Evolutionary conservation across 2,888 invertebrate genomes (phyloP).

Genomic region (Nowickia ferox): DNA sequence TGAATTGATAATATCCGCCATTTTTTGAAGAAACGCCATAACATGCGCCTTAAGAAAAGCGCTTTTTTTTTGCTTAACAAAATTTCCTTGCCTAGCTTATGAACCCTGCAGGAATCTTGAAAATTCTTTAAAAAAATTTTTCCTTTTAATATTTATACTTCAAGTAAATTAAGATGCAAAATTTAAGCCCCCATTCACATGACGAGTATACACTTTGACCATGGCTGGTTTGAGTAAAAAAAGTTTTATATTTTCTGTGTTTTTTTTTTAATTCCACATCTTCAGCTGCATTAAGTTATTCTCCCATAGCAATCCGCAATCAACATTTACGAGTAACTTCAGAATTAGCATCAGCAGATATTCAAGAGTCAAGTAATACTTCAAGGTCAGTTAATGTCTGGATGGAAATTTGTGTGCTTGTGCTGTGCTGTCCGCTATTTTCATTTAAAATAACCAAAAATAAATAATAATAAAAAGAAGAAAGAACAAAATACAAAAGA

Average conservation of each 20-base stretch:
- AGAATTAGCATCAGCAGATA: conserved; percentile 58
- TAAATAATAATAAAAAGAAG: not conserved
- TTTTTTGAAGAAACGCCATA: too few species aligned
- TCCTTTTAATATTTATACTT: not conserved
- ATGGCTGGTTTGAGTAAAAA: conserved; percentile 20
- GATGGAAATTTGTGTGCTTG: conserved; percentile 57
- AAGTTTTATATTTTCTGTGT: not conserved
- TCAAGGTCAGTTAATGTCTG: conserved; percentile 71
- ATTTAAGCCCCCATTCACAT: not conserved
- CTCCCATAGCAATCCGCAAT: conserved; percentile 59
- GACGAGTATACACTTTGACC: conserved; percentile 53
- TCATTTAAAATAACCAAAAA: not conserved
- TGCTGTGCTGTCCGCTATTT: conserved; percentile 16
- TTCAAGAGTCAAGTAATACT: conserved; percentile 64
- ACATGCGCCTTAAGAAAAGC: too few species aligned
- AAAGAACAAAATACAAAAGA: conserved; percentile 42
- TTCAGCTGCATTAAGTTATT: conserved; percentile 51
- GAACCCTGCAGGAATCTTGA: not conserved
- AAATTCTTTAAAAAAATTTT: conserved; percentile 11
- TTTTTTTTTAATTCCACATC: conserved; percentile 5
- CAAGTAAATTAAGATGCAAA: conserved; percentile 23
- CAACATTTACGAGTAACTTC: conserved; percentile 46
- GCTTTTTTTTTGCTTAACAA: too few species aligned
- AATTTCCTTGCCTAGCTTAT: not conserved
- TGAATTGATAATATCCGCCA: too few species aligned